Base-by-base conservation (phyloP, 2,888 invertebrate genomes). In the Sipha maydis region DNA sequence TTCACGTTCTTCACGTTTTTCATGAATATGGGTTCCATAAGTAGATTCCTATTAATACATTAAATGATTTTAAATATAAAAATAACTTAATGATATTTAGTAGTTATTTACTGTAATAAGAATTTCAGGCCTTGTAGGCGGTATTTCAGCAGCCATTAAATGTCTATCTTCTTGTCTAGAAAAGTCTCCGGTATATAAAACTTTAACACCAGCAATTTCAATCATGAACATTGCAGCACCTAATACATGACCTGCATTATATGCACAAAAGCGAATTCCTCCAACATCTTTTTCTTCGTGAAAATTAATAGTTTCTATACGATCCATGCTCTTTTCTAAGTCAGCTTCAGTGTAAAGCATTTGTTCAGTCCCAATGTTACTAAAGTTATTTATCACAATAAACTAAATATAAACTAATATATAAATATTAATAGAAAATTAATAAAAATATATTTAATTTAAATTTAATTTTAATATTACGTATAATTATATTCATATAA, bases 151-250 rank as follows among this genome's bases (percentile, higher is more conserved):
- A 1, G 99, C 98, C 98, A 99, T 99, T 90, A 99, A 94, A 94
- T 99, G 99, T 17, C 99, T 93, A 93, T 99, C 99, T 92, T 99
- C 99, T 93, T 99, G 98, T 79, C 99, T 93, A 3, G 99, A 99
- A 92, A 99, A 99, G 91, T 99, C 99, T 0, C 99, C 99, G 0
- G 99, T 99, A 92, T 99, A 99, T 25, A 99, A 92, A 90, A 94
- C 94, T 93, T 97, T 98, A 3, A 99, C 98, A 25, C 99, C 99
- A 56, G 99, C 99, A 83, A 99, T 99, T 93, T 99, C 99, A 89
- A 99, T 97, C 98, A 99, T 99, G 92, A 99, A 99, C 99, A 99
- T 99, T 86, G 99, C 99, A 0, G 99, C 99, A 0, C 99, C 99
- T 0, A 99, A 93, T 5, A 99, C 99, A 92, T 99, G 99, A 0